phyloP scores from a whole-genome alignment of 30 jellyfish, hydroid and myxozoan genomes.

The Aurelia coerulea region DNA sequence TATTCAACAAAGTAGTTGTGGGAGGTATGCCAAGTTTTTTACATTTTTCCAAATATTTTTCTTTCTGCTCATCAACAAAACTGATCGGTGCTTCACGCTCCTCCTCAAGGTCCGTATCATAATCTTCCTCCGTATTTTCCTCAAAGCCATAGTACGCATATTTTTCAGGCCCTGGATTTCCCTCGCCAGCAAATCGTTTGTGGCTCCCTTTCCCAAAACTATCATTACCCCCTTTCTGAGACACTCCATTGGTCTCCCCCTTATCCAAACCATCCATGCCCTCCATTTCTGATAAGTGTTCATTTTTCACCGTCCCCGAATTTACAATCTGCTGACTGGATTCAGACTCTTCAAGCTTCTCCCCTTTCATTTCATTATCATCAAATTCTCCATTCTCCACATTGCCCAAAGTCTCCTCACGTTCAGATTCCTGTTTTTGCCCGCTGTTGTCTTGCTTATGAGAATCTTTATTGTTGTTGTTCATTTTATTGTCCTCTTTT shows the following conservation, averaged over 20 bases:
- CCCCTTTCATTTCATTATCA: neutral
- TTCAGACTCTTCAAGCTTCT: neutral
- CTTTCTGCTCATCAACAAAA: constrained; percentile 51
- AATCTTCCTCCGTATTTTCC: constrained; percentile 37
- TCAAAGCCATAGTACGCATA: constrained; percentile 2
- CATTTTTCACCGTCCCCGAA: neutral
- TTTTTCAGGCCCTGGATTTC: too few relatives aligned
- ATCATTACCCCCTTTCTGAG: too few relatives aligned
- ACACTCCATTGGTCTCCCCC: neutral
- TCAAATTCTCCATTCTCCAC: neutral
- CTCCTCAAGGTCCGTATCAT: constrained; percentile 62
- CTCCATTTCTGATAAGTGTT: neutral
- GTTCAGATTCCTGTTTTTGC: neutral
- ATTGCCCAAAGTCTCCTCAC: neutral
- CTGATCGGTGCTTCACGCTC: constrained; percentile 21
- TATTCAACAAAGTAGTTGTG: constrained; percentile 29
- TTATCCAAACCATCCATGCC: neutral
- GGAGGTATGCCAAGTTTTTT: constrained; percentile 60
- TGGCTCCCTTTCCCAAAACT: too few relatives aligned
- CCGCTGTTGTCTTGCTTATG: neutral
- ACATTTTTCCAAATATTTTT: constrained; percentile 46
- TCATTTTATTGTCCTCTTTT: too few relatives aligned
- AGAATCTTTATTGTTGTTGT: neutral
- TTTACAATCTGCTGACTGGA: neutral
- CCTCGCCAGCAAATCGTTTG: too few relatives aligned